These are phyloP conservation scores for Sialia sialis DNA, from an alignment of 2,113 vertebrate genomes.

Conservation along the genomic window DNA sequence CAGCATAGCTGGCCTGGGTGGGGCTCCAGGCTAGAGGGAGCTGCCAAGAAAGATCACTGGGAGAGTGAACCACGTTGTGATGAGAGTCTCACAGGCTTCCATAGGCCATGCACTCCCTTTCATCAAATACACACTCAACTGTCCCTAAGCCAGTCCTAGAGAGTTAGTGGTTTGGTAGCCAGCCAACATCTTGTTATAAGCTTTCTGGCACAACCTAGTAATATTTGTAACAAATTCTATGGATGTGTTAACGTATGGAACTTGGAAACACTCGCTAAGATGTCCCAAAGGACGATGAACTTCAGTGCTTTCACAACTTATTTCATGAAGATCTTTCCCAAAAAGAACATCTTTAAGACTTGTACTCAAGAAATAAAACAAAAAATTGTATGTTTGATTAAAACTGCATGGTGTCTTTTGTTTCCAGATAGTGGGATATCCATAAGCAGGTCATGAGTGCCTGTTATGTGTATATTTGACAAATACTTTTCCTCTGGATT, in stretches of 20 bases:
- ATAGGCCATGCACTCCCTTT: not conserved
- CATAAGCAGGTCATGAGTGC: not conserved
- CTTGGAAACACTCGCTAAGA: slow-evolving; percentile 14
- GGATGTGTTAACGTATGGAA: slow-evolving; percentile 22
- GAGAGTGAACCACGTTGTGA: not conserved
- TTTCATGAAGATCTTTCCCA: not conserved
- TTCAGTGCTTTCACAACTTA: not conserved
- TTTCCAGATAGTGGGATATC: not conserved
- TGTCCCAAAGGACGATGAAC: slow-evolving; percentile 7
- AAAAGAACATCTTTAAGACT: not conserved
- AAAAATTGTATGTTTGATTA: not conserved
- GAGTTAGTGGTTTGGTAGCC: slow-evolving; percentile 23
- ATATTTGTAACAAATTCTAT: slow-evolving; percentile 18
- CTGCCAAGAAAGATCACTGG: not conserved
- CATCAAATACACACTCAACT: slow-evolving; percentile 7
- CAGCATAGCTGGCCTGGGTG: slow-evolving; percentile 28
- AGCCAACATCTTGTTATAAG: slow-evolving; percentile 20
- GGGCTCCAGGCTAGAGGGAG: not conserved
- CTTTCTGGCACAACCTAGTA: slow-evolving; percentile 31
- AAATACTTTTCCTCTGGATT: not conserved
- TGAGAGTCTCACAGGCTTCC: not conserved
- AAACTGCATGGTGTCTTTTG: not conserved
- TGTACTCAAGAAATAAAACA: not conserved
- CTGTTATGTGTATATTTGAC: not conserved
- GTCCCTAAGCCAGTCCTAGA: slow-evolving; percentile 29